Evolutionary conservation across 2,113 vertebrate genomes (phyloP), one percentile per base, ranked within the genome.

Genomic region (Trichechus manatus): DNA sequence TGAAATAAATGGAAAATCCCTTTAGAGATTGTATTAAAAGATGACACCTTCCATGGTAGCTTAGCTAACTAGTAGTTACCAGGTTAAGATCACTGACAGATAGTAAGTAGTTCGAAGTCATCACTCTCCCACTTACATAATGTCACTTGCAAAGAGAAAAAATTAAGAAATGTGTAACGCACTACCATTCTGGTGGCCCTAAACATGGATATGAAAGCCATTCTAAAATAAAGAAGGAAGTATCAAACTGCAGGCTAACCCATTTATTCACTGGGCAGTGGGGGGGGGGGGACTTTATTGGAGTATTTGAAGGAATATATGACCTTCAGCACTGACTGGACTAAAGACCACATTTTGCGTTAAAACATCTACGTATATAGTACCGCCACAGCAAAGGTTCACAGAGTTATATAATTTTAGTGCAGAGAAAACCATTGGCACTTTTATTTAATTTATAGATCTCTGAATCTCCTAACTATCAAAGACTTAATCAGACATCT

Each of bases 401-500:
- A 50, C 44, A 72, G 64, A 39, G 15, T 68, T 82, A 31, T 53
- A 31, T 56, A 33, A 89, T 72, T 95, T 93, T 29, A 95, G 29
- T 66, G 15, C 23, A 72, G 63, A 56, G 70, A 68, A 91, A 97
- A 2, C 23, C 50, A 74, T 39, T 83, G 89, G 47, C n/a, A 91
- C 27, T 95, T 95, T 93, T 44, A 93, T 78, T 97, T 96, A n/a
- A 66, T 93, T 94, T 92, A 36, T 13, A 56, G 44, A 59, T 82
- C 33, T 89, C 75, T 68, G 79, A 68, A 63, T 96, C 63, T 96
- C 87, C 85, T 87, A 79, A 72, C 47, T 87, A 68, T 91, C 53
- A 47, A 84, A 96, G 90, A 61, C 29, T 90, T 88, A 81, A 50
- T 88, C 77, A 95, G 66, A 84, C 29, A 61, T 44, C 36, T 78